Conservation (phyloP, 2,888 invertebrate species). For the Sialis fuliginosa region DNA sequence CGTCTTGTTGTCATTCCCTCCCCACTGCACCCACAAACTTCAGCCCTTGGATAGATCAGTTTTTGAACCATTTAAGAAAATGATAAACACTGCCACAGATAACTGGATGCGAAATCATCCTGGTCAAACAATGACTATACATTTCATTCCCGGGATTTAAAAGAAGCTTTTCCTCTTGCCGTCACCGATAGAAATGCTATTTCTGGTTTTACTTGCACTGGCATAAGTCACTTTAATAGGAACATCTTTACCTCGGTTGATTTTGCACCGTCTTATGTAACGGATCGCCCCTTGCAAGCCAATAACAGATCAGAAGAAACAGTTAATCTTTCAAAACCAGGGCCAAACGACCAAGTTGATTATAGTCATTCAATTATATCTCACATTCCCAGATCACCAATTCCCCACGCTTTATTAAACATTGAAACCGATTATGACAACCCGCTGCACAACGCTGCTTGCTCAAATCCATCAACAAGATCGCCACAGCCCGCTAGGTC, state of each 20-base stretch:
- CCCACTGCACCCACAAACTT: constrained; percentile 18
- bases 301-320: constrained; percentile 1
- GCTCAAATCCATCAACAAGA: constrained; percentile 1
- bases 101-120: constrained; percentile 15
- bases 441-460: background rate
- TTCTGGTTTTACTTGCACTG: constrained; percentile 9
- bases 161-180: constrained; percentile 7
- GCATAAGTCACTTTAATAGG: constrained; percentile 12
- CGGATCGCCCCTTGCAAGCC: constrained; percentile 6
- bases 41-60: constrained; percentile 18
- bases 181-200: constrained; percentile 9
- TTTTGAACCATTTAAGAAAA: constrained; percentile 17
- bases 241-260: constrained; percentile 10
- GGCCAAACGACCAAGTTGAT: background rate
- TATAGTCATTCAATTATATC: background rate
- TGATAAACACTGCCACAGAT: constrained; percentile 13
- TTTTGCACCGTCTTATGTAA: constrained; percentile 3
- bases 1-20: constrained; percentile 16
- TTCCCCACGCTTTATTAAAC: background rate
- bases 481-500: constrained; percentile 4
- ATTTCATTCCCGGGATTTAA: constrained; percentile 14
- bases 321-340: background rate
- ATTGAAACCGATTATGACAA: background rate
- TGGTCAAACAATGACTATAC: constrained; percentile 14
- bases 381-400: background rate